Conservation (phyloP, 1,140 invertebrate genomes). For the Hylaeus volcanicus region DNA sequence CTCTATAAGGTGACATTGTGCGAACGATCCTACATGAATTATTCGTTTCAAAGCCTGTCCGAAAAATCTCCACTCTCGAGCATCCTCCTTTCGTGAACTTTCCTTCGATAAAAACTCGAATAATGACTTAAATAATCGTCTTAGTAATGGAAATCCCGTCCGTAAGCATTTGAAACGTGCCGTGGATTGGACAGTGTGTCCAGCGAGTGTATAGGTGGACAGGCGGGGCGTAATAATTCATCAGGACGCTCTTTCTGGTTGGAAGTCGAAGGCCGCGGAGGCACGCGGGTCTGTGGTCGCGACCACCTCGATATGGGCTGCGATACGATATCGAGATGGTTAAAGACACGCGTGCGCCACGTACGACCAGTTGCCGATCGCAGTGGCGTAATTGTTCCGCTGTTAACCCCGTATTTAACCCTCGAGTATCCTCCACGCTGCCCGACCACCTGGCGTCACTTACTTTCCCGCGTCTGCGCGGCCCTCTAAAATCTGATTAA, state of each 20-base stretch:
- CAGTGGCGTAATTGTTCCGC: conserved; percentile 39
- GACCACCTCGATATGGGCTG: conserved; percentile 57
- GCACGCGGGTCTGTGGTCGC: conserved; percentile 57
- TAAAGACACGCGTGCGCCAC: conserved; percentile 60
- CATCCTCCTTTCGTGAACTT: too few relatives aligned
- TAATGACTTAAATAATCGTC: too few relatives aligned
- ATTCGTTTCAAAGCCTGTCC: too few relatives aligned
- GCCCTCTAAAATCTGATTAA: too few relatives aligned
- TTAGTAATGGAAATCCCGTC: too few relatives aligned
- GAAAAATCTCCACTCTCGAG: too few relatives aligned
- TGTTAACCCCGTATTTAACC: not conserved
- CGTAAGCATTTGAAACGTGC: conserved; percentile 28
- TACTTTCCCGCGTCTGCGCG: too few relatives aligned
- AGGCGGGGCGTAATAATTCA: conserved; percentile 55
- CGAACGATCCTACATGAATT: too few relatives aligned
- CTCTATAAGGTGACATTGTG: too few relatives aligned
- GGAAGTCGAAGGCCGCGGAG: conserved; percentile 60
- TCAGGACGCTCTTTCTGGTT: conserved; percentile 54
- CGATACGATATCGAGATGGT: conserved; percentile 63
- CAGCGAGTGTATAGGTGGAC: not conserved
- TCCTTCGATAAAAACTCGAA: too few relatives aligned
- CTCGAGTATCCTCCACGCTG: too few relatives aligned
- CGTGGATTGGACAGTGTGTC: not conserved
- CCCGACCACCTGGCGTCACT: too few relatives aligned
- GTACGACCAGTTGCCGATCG: conserved; percentile 52